These are phyloP conservation scores for Exaiptasia diaphana DNA, from an alignment of 64 coral and sea anemone genomes.

Conservation along the genomic window DNA sequence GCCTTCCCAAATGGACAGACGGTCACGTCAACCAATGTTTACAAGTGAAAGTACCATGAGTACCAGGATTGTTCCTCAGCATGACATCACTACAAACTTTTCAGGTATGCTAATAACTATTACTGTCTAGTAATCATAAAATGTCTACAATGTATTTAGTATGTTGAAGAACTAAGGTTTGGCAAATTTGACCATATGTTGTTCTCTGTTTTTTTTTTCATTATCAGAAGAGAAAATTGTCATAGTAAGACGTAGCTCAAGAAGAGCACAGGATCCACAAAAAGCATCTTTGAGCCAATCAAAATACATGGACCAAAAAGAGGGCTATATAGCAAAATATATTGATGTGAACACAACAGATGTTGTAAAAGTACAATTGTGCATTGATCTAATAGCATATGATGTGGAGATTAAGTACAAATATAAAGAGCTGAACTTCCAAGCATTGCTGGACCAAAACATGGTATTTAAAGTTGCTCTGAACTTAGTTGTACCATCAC, in stretches of 20 bases:
- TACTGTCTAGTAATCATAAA: too few species aligned
- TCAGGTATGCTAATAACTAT: too few species aligned
- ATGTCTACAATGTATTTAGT: too few species aligned
- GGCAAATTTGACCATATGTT: too few species aligned
- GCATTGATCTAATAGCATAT: background rate
- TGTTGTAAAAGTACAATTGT: constrained; percentile 12
- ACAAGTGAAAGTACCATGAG: too few species aligned
- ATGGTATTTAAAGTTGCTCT: constrained; percentile 39
- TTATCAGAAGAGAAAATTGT: background rate
- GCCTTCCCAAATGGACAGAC: too few species aligned
- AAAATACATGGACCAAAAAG: background rate
- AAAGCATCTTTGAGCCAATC: background rate
- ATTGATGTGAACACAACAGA: constrained; percentile 11
- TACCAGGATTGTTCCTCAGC: too few species aligned
- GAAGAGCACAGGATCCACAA: background rate
- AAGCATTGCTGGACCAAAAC: constrained; percentile 48
- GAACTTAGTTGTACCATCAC: background rate
- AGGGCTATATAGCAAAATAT: constrained; percentile 21
- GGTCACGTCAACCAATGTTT: too few species aligned
- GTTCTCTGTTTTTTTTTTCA: background rate
- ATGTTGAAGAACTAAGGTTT: too few species aligned
- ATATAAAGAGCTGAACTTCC: constrained; percentile 69
- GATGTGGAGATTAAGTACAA: constrained; percentile 34
- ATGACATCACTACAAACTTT: too few species aligned
- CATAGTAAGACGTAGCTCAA: background rate